Conservation (phyloP, 2,113 vertebrate genomes). For the Rhea pennata region DNA sequence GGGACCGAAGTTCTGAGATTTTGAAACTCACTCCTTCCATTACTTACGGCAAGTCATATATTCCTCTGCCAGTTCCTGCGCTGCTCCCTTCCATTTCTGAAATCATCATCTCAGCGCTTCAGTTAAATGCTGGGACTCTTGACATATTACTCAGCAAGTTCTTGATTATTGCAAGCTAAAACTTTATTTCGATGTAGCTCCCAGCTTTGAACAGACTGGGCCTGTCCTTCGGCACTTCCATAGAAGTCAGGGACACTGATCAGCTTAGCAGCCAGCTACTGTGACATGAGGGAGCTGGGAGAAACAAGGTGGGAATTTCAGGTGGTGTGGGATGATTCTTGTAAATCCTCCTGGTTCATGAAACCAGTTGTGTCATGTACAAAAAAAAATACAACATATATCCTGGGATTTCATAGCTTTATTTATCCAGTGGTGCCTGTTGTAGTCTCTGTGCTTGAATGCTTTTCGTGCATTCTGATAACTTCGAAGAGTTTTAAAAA, state of each 20-base stretch:
- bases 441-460: background rate
- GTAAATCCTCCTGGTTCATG: background rate
- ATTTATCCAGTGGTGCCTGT: background rate
- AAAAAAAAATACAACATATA: rapidly evolving
- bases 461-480: background rate
- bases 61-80: background rate
- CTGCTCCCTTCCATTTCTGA: background rate
- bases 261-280: background rate
- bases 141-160: background rate
- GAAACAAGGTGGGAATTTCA: background rate
- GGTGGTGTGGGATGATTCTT: background rate
- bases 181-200: background rate
- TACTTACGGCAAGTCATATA: background rate
- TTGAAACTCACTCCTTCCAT: background rate
- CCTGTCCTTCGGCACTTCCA: background rate
- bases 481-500: rapidly evolving
- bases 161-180: background rate
- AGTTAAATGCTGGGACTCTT: background rate
- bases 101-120: background rate
- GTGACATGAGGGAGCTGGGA: background rate
- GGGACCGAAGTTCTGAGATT: background rate
- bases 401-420: background rate
- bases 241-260: background rate
- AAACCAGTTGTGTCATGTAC: background rate
- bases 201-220: background rate